phyloP scores from a whole-genome alignment of 2,113 vertebrate genomes.

The Cebus imitator region DNA sequence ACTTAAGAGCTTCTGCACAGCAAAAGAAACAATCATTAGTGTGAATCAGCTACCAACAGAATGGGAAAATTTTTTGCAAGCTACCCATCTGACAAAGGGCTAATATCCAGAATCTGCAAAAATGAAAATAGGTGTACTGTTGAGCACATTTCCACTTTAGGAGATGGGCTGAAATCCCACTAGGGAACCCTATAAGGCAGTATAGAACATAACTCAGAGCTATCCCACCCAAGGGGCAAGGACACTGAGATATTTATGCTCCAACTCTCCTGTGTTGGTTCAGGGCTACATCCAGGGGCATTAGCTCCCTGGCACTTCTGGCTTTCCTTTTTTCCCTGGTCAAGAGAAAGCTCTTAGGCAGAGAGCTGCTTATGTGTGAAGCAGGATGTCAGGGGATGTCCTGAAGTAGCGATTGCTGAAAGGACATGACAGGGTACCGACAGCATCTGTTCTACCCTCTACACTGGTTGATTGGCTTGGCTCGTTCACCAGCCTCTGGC shows the following conservation, averaged over 20 bases:
- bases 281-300: neutral
- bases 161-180: neutral
- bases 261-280: neutral
- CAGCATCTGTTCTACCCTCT: neutral
- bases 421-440: neutral
- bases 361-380: neutral
- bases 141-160: neutral
- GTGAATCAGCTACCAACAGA: too few species aligned
- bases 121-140: neutral
- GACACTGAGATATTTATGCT: neutral
- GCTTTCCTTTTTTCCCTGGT: neutral
- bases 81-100: too few species aligned
- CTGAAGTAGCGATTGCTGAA: neutral
- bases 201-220: neutral
- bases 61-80: too few species aligned
- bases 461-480: neutral
- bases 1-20: too few species aligned
- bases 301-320: neutral
- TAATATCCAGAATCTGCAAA: too few species aligned
- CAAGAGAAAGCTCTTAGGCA: neutral
- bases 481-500: neutral
- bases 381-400: neutral
- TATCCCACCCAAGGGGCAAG: neutral
- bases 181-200: neutral
- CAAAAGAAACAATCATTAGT: too few species aligned